Evolutionary conservation across 1,140 invertebrate species (phyloP), one percentile per base, ranked within the genome.

Genomic region (Aleiodes sp.): DNA sequence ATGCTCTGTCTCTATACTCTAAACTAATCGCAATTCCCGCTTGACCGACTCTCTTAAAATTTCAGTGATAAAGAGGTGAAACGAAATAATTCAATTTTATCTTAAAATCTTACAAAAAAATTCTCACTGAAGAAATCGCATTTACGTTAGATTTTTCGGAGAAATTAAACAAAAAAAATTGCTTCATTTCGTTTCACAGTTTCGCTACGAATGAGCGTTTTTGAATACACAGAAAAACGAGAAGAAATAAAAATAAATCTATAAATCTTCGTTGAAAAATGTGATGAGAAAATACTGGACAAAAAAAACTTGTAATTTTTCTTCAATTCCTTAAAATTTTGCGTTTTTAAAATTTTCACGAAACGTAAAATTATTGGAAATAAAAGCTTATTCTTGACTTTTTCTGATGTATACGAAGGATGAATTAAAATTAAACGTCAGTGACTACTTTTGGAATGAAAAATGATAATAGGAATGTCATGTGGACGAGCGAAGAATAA

Each of bases 381-480:
- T 52, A 24, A 52, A 12, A 8, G 26, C 46, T 52, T 21, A 52
- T 52, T 52, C 21, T 21, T 52, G 21, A 24, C 46, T 16, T 24
- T 9, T 52, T n/a, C n/a, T 24, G 46, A 52, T 52, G 46, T 21
- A 16, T 24, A 16, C 12, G 46, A n/a, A 52, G n/a, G 16, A 52
- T 52, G 19, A 52, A 52, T 52, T 24, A 52, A 52, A 52, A 52
- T 52, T 21, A 16, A 52, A 52, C 46, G 21, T 12, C 46, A 6
- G 16, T 52, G 46, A 52, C 39, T 43, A 43, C 39, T 43, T 43
- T 43, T 16, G 46, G 46, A 7, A 4, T 24, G 2, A 52, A 26
- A 52, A 52, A 52, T 52, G 46, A 52, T 24, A 21, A 52, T 52
- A 52, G 26, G 21, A 52, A 52, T 52, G n/a, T n/a, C n/a, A n/a